A percentile compares a stretch with the other conserved stretches of the same genome.
These are phyloP conservation scores for Coryphaenoides rupestris DNA, from an alignment of 2,113 vertebrate species.

Conservation along the genomic window DNA sequence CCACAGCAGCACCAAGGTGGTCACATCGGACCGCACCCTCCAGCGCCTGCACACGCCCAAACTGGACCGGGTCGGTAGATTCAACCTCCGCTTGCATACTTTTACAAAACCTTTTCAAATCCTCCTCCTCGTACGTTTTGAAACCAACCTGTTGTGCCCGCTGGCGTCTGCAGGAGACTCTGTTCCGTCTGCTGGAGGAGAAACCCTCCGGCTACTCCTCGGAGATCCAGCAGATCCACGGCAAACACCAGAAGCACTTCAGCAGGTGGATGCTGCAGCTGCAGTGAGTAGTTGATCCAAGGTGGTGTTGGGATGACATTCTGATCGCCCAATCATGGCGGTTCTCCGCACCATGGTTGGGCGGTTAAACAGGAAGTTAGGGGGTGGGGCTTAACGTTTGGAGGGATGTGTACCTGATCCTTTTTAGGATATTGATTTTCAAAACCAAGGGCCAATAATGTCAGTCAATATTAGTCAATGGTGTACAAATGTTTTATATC, in stretches of 20 bases:
- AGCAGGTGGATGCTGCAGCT: conserved; percentile 94
- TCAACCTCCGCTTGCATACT: neutral
- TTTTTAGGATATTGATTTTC: too few species aligned
- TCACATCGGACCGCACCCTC: conserved; percentile 91
- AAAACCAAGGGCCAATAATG: too few species aligned
- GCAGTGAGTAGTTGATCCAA: conserved; percentile 75
- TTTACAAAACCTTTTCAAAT: too few species aligned
- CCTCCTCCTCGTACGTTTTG: too few species aligned
- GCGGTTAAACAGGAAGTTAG: conserved; percentile 30
- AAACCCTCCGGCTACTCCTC: conserved; percentile 75
- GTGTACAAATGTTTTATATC: too few species aligned
- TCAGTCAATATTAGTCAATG: too few species aligned
- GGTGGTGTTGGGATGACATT: neutral
- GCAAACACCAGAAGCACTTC: conserved; percentile 81
- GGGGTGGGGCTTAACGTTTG: too few species aligned
- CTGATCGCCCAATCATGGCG: neutral
- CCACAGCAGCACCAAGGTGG: conserved; percentile 91
- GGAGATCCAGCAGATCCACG: conserved; percentile 82
- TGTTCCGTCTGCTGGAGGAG: conserved; percentile 78
- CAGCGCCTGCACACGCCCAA: conserved; percentile 84
- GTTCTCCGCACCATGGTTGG: too few species aligned
- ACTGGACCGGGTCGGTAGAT: conserved; percentile 81
- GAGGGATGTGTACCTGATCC: too few species aligned
- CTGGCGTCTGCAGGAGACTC: conserved; percentile 75
- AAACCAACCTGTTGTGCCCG: too few species aligned